Evolutionary conservation across 2,888 invertebrate genomes (phyloP).

Genomic region (Rhagonycha lutea): DNA sequence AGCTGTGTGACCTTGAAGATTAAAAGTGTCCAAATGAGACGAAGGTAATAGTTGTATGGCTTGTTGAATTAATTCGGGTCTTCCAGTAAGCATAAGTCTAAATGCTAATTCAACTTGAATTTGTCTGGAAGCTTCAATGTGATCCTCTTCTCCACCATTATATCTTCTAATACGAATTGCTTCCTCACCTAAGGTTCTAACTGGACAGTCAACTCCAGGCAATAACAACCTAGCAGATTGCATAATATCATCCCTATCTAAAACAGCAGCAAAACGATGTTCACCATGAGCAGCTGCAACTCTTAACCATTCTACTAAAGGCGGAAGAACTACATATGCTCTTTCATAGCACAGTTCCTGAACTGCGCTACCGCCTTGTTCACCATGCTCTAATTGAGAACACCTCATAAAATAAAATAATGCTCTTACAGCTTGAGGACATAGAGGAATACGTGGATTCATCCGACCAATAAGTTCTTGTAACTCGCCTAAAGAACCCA

Average conservation of each 20-base stretch:
- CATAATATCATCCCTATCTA: conserved; percentile 81
- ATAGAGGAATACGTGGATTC: conserved; percentile 59
- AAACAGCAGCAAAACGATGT: conserved; percentile 74
- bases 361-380: conserved; percentile 47
- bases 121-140: conserved; percentile 50
- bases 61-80: conserved; percentile 77
- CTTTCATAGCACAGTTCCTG: conserved; percentile 81
- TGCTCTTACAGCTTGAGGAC: conserved; percentile 74
- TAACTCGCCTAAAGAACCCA: conserved; percentile 80
- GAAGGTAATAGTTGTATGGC: conserved; percentile 76
- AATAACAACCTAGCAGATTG: conserved; percentile 84
- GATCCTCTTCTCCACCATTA: conserved; percentile 51
- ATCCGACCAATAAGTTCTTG: conserved; percentile 72
- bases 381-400: conserved; percentile 68
- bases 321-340: conserved; percentile 86
- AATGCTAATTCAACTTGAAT: conserved; percentile 73
- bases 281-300: conserved; percentile 83
- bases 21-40: conserved; percentile 73
- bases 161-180: conserved; percentile 54
- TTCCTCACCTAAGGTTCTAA: conserved; percentile 70
- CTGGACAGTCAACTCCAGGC: conserved; percentile 89
- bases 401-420: conserved; percentile 92
- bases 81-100: conserved; percentile 77
- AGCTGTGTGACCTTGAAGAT: conserved; percentile 79
- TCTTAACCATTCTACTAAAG: conserved; percentile 88